phyloP scores from a whole-genome alignment of 2,113 vertebrate genomes.

The Vulpes ferrilata region DNA sequence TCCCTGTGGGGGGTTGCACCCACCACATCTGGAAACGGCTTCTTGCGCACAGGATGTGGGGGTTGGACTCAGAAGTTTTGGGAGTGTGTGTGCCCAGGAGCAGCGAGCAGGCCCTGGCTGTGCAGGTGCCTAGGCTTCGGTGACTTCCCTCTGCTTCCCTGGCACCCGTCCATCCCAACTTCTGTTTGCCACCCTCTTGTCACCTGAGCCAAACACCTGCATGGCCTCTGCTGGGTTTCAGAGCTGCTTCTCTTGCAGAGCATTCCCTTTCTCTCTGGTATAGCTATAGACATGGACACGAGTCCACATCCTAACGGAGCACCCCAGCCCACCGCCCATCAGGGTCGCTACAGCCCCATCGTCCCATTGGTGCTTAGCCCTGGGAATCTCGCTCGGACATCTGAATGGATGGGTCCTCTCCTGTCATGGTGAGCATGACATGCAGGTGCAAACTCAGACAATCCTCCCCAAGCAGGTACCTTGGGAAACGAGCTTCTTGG shows the following conservation, averaged over 20 bases:
- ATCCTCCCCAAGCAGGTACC: rapidly evolving
- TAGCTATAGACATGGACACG: background rate
- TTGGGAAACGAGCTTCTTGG: rapidly evolving
- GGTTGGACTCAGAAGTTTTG: rapidly evolving
- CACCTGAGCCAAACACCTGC: background rate
- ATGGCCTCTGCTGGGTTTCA: background rate
- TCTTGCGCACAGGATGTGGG: rapidly evolving
- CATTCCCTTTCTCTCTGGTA: too few species aligned
- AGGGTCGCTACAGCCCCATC: background rate
- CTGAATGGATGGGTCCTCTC: rapidly evolving
- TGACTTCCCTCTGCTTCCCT: background rate
- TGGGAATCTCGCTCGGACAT: background rate
- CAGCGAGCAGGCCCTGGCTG: rapidly evolving
- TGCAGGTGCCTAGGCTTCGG: rapidly evolving
- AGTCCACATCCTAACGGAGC: background rate
- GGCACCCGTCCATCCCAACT: rapidly evolving
- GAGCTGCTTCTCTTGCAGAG: background rate
- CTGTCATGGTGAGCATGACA: rapidly evolving
- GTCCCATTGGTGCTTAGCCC: background rate
- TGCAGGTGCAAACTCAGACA: background rate
- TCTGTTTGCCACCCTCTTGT: rapidly evolving
- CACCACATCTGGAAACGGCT: background rate
- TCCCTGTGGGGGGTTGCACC: rapidly evolving
- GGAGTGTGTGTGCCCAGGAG: rapidly evolving
- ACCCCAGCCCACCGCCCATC: background rate